Percentiles rank a stretch among this genome's conserved stretches.
Conservation (phyloP, 2,888 invertebrate species). For the Diplolepis rosae region DNA sequence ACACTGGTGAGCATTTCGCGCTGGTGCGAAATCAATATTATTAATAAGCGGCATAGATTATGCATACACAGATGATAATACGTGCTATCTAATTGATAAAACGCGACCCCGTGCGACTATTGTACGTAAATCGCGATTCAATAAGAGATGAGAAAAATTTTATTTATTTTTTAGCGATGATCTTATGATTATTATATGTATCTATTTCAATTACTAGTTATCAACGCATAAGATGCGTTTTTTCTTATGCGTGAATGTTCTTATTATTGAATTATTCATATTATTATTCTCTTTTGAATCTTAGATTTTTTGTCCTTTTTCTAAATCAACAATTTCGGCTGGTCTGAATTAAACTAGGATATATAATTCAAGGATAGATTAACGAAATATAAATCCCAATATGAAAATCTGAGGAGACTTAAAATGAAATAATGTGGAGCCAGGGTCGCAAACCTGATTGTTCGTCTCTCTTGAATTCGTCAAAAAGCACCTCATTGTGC, state of each 20-base stretch:
- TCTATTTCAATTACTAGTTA: constrained; percentile 23
- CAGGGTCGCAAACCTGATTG: constrained; percentile 11
- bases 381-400: constrained; percentile 54
- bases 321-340: constrained; percentile 70
- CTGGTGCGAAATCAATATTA: constrained; percentile 61
- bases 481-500: not conserved
- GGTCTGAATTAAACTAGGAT: constrained; percentile 71
- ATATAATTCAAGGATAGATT: constrained; percentile 56
- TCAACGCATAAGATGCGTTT: constrained; percentile 11
- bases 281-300: constrained; percentile 33
- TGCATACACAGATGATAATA: constrained; percentile 44
- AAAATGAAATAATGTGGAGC: constrained; percentile 35
- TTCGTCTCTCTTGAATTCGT: constrained; percentile 38
- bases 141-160: constrained; percentile 57
- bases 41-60: constrained; percentile 47
- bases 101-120: constrained; percentile 37
- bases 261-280: constrained; percentile 15
- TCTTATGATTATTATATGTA: constrained; percentile 58
- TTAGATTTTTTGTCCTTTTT: constrained; percentile 46
- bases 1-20: constrained; percentile 55
- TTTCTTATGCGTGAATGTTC: constrained; percentile 17
- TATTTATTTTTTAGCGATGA: constrained; percentile 69
- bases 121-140: constrained; percentile 17
- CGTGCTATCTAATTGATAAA: constrained; percentile 63
- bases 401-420: constrained; percentile 47